phyloP scores from a whole-genome alignment of 2,113 vertebrate genomes.

The Myiopsitta monachus region DNA sequence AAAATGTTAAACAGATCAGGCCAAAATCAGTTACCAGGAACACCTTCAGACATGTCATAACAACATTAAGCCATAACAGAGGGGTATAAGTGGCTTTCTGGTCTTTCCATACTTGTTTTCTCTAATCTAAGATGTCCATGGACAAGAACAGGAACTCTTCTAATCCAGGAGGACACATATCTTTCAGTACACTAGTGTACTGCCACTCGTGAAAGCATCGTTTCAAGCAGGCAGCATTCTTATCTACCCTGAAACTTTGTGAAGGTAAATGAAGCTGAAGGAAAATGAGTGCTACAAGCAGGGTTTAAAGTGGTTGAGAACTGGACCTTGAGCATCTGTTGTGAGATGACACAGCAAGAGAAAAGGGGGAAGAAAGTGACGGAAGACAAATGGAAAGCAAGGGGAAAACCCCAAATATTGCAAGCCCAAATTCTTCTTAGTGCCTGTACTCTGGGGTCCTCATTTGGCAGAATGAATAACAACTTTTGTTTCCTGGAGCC shows the following conservation, averaged over 20 bases:
- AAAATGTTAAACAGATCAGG: constrained; percentile 21
- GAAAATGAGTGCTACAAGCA: not conserved
- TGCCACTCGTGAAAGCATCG: not conserved
- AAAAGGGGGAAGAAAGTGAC: not conserved
- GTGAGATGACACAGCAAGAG: not conserved
- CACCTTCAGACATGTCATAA: not conserved
- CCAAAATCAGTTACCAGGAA: not conserved
- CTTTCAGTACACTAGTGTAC: not conserved
- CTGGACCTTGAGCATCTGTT: accelerated
- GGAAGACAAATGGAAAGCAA: not conserved
- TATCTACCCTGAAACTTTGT: not conserved
- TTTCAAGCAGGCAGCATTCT: not conserved
- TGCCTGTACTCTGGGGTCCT: not conserved
- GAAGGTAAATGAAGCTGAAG: not conserved
- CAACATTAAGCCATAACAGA: not conserved
- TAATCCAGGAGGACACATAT: not conserved
- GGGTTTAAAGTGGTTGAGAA: not conserved
- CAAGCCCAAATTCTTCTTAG: not conserved
- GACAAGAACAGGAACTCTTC: not conserved
- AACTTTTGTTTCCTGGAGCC: constrained; percentile 16
- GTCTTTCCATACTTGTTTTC: not conserved
- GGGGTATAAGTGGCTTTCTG: not conserved
- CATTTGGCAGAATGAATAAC: not conserved
- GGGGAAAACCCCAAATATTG: not conserved
- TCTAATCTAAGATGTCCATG: not conserved